Evolutionary conservation across 2,113 vertebrate genomes (phyloP).

Genomic region (Melanerpes formicivorus): DNA sequence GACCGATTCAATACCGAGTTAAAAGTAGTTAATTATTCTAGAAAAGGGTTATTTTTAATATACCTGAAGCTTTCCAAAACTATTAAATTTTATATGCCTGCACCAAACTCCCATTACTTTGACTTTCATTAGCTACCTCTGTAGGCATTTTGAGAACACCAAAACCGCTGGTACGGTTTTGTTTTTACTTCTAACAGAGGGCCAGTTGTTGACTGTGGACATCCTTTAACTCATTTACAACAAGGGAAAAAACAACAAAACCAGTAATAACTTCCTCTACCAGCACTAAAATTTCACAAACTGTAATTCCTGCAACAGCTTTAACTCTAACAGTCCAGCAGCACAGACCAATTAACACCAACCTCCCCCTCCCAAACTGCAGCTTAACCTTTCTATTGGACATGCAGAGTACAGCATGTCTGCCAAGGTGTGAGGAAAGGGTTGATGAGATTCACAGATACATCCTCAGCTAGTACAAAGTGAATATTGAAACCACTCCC

Average conservation of each 20-base stretch:
- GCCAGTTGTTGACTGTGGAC: neutral
- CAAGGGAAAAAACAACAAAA: neutral
- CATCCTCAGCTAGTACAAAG: neutral
- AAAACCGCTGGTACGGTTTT: neutral
- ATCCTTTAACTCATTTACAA: neutral
- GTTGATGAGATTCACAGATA: neutral
- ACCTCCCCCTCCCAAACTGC: neutral
- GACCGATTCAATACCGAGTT: constrained; percentile 26
- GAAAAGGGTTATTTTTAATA: constrained; percentile 25
- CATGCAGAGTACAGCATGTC: neutral
- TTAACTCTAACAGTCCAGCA: neutral
- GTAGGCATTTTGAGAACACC: neutral
- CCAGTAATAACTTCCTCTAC: neutral
- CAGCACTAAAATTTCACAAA: neutral
- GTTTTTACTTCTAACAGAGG: neutral
- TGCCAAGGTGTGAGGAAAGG: neutral
- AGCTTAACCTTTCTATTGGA: rapidly evolving
- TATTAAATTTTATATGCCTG: constrained; percentile 44
- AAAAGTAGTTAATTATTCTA: constrained; percentile 43
- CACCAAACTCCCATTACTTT: neutral
- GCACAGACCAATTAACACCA: neutral
- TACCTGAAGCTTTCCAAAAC: constrained; percentile 29
- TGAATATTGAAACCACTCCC: neutral
- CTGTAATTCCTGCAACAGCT: neutral
- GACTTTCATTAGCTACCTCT: constrained; percentile 22